Evolutionary conservation across 1,140 invertebrate genomes (phyloP).

Genomic region (Neodiprion lecontei): DNA sequence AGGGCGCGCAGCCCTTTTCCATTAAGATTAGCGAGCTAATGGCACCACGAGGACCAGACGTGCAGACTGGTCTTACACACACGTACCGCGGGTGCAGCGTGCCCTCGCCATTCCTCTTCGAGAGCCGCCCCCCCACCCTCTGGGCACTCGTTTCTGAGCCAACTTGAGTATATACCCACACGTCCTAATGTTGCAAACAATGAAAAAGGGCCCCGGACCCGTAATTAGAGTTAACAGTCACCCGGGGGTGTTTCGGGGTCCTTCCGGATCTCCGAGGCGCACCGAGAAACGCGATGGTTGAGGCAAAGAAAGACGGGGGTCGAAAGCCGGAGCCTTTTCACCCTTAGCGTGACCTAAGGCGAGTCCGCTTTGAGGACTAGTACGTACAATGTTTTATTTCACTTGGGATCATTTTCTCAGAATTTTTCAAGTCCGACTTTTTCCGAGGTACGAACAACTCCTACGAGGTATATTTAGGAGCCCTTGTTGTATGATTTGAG

Average conservation of each 20-base stretch:
- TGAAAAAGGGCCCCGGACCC: background rate
- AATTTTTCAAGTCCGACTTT: too few species aligned
- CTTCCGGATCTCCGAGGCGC: background rate
- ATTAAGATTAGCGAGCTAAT: conserved; percentile 48
- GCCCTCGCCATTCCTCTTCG: too few species aligned
- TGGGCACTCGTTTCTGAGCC: background rate
- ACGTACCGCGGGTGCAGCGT: too few species aligned
- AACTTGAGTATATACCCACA: background rate
- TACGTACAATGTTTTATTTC: too few species aligned
- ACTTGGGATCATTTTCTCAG: too few species aligned
- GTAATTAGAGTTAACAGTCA: conserved; percentile 1
- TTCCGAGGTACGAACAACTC: too few species aligned
- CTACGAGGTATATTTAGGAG: too few species aligned
- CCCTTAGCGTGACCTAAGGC: too few species aligned
- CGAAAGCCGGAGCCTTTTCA: too few species aligned
- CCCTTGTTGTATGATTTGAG: too few species aligned
- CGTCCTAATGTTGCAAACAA: background rate
- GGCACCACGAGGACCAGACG: conserved; percentile 27
- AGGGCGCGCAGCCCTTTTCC: conserved; percentile 35
- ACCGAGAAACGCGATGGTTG: background rate
- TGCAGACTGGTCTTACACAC: background rate
- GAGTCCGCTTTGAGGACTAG: too few species aligned
- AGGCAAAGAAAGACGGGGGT: background rate
- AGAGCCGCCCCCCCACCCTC: too few species aligned
- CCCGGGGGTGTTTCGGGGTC: background rate